Percentiles rank a stretch among this genome's conserved stretches.
Conservation (phyloP, 2,888 invertebrate species). For the Meiosimyza platycephala region DNA sequence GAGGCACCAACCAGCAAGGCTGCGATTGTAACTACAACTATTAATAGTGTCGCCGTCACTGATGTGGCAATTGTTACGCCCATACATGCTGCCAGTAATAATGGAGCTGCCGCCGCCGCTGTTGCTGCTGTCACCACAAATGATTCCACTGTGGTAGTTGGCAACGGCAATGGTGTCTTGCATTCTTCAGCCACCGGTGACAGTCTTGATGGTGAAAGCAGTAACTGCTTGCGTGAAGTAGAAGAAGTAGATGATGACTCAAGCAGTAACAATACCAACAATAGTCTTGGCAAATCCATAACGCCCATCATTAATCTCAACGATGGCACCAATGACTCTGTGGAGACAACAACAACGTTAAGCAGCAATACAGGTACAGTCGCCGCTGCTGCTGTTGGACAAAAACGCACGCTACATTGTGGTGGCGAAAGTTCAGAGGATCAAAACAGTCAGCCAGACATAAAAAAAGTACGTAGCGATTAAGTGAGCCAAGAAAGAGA, state of each 20-base stretch:
- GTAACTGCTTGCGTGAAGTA: conserved; percentile 43
- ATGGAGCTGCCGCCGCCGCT: conserved; percentile 54
- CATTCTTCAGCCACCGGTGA: conserved; percentile 39
- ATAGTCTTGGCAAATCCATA: conserved; percentile 46
- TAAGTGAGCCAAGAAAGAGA: conserved; percentile 47
- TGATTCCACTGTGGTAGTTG: conserved; percentile 43
- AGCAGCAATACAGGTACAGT: conserved; percentile 37
- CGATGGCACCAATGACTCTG: conserved; percentile 43
- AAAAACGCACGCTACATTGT: conserved; percentile 56
- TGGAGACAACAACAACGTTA: conserved; percentile 39
- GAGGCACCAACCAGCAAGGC: conserved; percentile 69
- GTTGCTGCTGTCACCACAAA: conserved; percentile 28
- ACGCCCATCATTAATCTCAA: conserved; percentile 41
- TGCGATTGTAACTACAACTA: conserved; percentile 54
- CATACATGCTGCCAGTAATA: conserved; percentile 38
- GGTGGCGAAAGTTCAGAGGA: conserved; percentile 39
- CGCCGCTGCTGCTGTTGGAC: conserved; percentile 48
- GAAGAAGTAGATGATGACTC: conserved; percentile 54
- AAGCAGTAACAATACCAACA: conserved; percentile 49
- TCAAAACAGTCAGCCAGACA: conserved; percentile 60
- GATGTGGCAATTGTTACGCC: conserved; percentile 27
- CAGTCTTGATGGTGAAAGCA: conserved; percentile 48
- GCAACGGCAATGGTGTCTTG: conserved; percentile 57
- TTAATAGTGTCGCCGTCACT: conserved; percentile 24
- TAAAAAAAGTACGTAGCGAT: conserved; percentile 65